Evolutionary conservation across 23 tunicate genomes (phyloP), one percentile per base, ranked within the genome.

Genomic region (Ascidia mentula): DNA sequence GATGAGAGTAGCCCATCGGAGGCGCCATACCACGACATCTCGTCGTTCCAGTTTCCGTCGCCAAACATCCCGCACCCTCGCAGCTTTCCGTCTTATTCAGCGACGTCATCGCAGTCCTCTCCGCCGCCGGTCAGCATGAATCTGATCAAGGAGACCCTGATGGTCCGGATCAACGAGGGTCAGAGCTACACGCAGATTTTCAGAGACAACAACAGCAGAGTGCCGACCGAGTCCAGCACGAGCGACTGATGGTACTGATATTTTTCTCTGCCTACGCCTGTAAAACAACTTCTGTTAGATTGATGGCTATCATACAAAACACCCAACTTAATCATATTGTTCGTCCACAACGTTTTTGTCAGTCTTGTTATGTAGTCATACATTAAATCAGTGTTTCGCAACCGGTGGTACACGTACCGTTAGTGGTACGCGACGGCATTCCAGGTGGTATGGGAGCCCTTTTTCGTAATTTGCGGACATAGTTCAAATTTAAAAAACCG

Each of bases 151-250:
- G 87, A 88, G 72, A 82, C 87, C 18, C 38, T 88, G 31, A 36
- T 88, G 37, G 87, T 71, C 0, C 36, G 74, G 83, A 36, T 88
- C 38, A 82, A 82, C 70, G 80, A 77, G 3, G 83, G 83, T 2
- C 69, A 76, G 30, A 82, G 38, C 33, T 88, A 88, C 87, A 88
- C 93, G 0, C 84, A 79, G 69, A 88, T 88, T 39, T 88, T 82
- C 53, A 60, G 60, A 2, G 80, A 78, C 77, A 34, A 36, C 22
- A 72, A 18, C 34, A 35, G 39, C 36, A 26, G 79, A 20, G 46
- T 69, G 0, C 80, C 84, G 26, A 79, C 90, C 18, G 90, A 86
- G 42, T 53, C 65, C 4, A 73, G 90, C 35, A 36, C 70, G 9
- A 74, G 45, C 34, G 78, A 74, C 13, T 53, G 24, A 9, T 6